Evolutionary conservation across 2,113 vertebrate species (phyloP).

Genomic region (Semnopithecus entellus): DNA sequence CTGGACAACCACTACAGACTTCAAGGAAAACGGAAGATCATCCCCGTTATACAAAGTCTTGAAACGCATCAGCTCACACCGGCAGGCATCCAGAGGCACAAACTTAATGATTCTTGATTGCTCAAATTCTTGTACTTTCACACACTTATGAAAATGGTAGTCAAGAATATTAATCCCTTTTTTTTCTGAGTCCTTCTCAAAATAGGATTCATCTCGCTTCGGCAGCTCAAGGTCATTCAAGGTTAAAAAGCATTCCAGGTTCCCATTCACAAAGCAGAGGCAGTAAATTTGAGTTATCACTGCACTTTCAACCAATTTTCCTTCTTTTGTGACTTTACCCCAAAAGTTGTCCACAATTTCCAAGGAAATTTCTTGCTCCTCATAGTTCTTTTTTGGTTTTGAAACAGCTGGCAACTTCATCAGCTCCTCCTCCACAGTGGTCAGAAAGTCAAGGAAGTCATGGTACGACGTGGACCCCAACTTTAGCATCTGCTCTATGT

Average conservation of each 20-base stretch:
- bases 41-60: slow-evolving; percentile 84
- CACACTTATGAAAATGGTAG: slow-evolving; percentile 91
- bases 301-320: slow-evolving; percentile 84
- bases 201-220: slow-evolving; percentile 86
- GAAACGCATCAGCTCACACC: slow-evolving; percentile 95
- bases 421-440: slow-evolving; percentile 92
- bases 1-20: slow-evolving; percentile 92
- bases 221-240: slow-evolving; percentile 92
- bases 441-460: slow-evolving; percentile 91
- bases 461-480: slow-evolving; percentile 91
- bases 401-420: slow-evolving; percentile 85
- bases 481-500: slow-evolving; percentile 95
- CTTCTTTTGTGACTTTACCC: slow-evolving; percentile 91
- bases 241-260: slow-evolving; percentile 91
- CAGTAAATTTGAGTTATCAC: slow-evolving; percentile 92
- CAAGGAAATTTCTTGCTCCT: slow-evolving; percentile 94
- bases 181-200: slow-evolving; percentile 86
- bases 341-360: slow-evolving; percentile 94
- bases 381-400: slow-evolving; percentile 88
- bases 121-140: slow-evolving; percentile 89
- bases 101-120: slow-evolving; percentile 91
- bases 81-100: slow-evolving; percentile 89
- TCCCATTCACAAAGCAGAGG: slow-evolving; percentile 92
- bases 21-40: slow-evolving; percentile 92
- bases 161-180: slow-evolving; percentile 91